A percentile compares a stretch with the other conserved stretches of the same genome.
These are phyloP conservation scores for Drosophila nigricruria DNA, from an alignment of 2,888 invertebrate genomes.

Conservation along the genomic window DNA sequence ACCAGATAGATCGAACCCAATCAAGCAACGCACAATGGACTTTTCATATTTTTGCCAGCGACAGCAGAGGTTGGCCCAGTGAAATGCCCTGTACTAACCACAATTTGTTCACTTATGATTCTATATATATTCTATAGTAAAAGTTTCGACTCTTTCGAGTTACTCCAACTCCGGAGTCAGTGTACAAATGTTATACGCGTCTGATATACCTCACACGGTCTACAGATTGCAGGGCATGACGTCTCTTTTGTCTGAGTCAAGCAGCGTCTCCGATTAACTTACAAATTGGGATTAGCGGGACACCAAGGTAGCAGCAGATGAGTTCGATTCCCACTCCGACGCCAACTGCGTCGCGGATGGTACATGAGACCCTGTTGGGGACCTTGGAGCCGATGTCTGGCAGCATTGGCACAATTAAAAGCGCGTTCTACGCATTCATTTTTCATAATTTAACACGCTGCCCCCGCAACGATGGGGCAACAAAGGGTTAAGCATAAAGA, in stretches of 20 bases:
- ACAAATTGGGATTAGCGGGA: slow-evolving; percentile 84
- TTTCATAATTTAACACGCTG: slow-evolving; percentile 82
- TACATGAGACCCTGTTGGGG: slow-evolving; percentile 58
- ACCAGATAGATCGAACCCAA: slow-evolving; percentile 53
- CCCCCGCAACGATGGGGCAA: slow-evolving; percentile 67
- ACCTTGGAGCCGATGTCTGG: slow-evolving; percentile 49
- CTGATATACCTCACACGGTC: slow-evolving; percentile 8
- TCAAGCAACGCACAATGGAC: slow-evolving; percentile 74
- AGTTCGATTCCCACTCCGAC: slow-evolving; percentile 13
- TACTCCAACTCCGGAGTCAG: too few relatives aligned
- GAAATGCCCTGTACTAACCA: slow-evolving; percentile 2
- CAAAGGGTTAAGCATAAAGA: slow-evolving; percentile 66
- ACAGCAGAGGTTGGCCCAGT: slow-evolving; percentile 50
- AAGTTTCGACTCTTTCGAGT: too few relatives aligned
- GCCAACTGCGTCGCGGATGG: slow-evolving; percentile 43
- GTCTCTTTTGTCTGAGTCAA: slow-evolving; percentile 57
- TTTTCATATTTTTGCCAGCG: slow-evolving; percentile 69
- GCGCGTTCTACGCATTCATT: slow-evolving; percentile 79
- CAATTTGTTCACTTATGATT: too few relatives aligned
- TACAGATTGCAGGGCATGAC: slow-evolving; percentile 16
- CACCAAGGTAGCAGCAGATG: slow-evolving; percentile 66
- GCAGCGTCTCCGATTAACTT: slow-evolving; percentile 80
- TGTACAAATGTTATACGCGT: neutral
- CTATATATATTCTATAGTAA: too few relatives aligned
- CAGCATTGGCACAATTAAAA: slow-evolving; percentile 80